Evolutionary conservation across 2,113 vertebrate species (phyloP).

Genomic region (Grallaria varia): DNA sequence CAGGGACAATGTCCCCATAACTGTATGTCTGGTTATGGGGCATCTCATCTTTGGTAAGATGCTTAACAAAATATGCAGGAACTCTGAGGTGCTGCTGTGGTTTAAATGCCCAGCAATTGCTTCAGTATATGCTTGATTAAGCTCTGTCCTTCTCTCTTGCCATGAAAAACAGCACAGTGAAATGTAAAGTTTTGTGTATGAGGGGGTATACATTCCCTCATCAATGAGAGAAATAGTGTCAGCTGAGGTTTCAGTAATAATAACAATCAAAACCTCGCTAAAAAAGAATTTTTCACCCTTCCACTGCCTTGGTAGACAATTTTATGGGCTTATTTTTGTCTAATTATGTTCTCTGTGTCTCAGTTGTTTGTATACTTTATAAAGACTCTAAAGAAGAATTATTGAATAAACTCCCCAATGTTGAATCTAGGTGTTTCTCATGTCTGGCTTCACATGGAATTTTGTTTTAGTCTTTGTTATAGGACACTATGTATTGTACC

Average conservation of each 20-base stretch:
- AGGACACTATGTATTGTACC: background rate
- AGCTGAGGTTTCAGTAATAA: background rate
- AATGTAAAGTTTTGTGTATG: background rate
- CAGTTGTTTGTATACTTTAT: background rate
- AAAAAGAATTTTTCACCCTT: background rate
- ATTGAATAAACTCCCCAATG: background rate
- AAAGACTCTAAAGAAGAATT: slow-evolving; percentile 14
- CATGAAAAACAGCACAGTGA: background rate
- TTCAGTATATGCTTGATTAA: background rate
- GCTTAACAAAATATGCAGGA: background rate
- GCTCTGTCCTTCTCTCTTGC: background rate
- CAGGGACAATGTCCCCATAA: fast-evolving
- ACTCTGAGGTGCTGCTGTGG: background rate
- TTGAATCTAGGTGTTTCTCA: background rate
- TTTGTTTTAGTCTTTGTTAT: background rate
- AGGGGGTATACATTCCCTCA: fast-evolving
- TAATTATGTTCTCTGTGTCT: background rate
- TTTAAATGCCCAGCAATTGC: background rate
- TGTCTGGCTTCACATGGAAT: background rate
- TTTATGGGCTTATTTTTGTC: slow-evolving; percentile 18
- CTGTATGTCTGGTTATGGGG: background rate
- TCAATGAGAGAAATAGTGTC: background rate
- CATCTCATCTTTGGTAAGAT: background rate
- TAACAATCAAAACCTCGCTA: background rate
- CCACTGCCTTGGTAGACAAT: background rate